Base-by-base conservation (phyloP, 2,113 vertebrate genomes). In the Ageneiosus marmoratus region DNA sequence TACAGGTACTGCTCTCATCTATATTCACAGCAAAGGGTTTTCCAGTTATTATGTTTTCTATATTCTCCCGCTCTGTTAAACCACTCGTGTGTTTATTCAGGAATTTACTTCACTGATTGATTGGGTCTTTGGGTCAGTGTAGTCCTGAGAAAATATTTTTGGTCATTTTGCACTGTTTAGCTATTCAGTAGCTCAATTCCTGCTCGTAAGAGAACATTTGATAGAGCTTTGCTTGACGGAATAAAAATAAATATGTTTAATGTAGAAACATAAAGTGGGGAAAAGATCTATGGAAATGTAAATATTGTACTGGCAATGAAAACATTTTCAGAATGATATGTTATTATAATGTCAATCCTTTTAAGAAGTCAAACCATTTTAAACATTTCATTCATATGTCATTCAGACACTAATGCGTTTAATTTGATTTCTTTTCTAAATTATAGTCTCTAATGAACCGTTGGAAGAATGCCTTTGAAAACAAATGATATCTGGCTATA, bases 1-100 rank as follows among this genome's bases (percentile, higher is more conserved):
- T 99, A 86, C 98, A 99, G 97, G 98, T 99, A 90, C 27, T 82
- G 24, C 27, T 16, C 51, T 15, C 2, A 12, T 51, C 29, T 3
- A 63, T 15, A 5, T 29, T 1, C 24, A 9, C 22, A 10, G 20
- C 11, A 20, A 70, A n/a, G 34, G 1, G 15, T 27, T 72, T 24
- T 32, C 15, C 46, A 32, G 72, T 6, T 22, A 27, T 32, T 22
- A 16, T 22, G 0, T 82, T 46, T 58, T 34, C 29, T n/a, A 4
- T 51, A 34, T 16, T 29, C n/a, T 72, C 2, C 3, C 5, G 5
- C 5, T n/a, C 50, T 81, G 11, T 58, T 16, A 73, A 48, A 44
- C 3, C 5, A 2, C 11, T 37, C 16, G 34, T 6, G 50, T 82
- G 16, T 44, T 48, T 24, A 2, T 72, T 58, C 37, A 20, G 15